These are phyloP conservation scores for Hecatera dysodea DNA, from an alignment of 2,888 invertebrate genomes.

Conservation along the genomic window DNA sequence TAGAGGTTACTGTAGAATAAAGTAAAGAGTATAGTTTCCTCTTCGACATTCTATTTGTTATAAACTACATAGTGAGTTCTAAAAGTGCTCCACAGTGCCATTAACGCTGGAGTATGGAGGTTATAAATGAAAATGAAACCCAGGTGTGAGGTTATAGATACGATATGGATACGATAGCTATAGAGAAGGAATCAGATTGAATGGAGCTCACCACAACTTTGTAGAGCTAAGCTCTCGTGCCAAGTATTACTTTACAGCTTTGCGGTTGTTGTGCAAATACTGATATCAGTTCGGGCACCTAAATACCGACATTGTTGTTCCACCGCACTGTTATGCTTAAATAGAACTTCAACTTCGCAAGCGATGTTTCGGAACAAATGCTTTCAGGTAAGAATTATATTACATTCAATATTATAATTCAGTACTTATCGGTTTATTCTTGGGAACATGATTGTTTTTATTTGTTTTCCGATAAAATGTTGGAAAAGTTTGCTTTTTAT, in stretches of 20 bases:
- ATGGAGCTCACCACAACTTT: constrained; percentile 69
- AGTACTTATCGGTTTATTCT: constrained; percentile 30
- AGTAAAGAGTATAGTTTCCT: constrained; percentile 39
- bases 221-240: constrained; percentile 68
- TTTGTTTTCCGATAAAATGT: constrained; percentile 8
- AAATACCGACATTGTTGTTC: constrained; percentile 68
- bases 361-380: constrained; percentile 47
- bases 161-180: constrained; percentile 30
- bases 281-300: constrained; percentile 65
- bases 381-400: constrained; percentile 41
- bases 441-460: constrained; percentile 22
- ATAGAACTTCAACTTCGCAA: constrained; percentile 37
- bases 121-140: constrained; percentile 51
- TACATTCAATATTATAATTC: constrained; percentile 27
- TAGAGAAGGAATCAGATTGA: constrained; percentile 59
- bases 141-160: constrained; percentile 43
- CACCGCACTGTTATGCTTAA: constrained; percentile 56
- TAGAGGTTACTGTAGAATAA: constrained; percentile 54
- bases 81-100: constrained; percentile 46
- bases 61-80: constrained; percentile 49
- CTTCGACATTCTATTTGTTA: constrained; percentile 51
- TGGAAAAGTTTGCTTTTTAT: constrained; percentile 20
- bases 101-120: constrained; percentile 36
- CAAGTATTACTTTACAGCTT: constrained; percentile 75
- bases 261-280: constrained; percentile 74